phyloP scores from a whole-genome alignment of 2,888 invertebrate species.

The Ischnus inquisitorius region DNA sequence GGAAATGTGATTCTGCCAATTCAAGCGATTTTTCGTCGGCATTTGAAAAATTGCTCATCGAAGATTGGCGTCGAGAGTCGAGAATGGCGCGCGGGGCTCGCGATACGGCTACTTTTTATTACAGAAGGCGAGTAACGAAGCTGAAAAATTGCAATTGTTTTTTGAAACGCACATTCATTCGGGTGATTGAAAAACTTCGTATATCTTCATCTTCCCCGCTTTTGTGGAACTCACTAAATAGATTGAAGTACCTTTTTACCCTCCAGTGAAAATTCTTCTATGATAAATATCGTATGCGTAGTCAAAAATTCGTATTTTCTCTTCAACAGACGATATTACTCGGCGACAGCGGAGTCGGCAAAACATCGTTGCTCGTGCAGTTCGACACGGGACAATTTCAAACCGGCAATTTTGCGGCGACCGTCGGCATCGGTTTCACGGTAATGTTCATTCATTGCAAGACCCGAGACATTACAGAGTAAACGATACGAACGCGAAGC shows the following conservation, averaged over 20 bases:
- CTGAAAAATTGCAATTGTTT: too few species aligned
- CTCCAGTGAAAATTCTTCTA: background rate
- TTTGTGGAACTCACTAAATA: background rate
- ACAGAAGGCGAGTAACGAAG: slow-evolving; percentile 29
- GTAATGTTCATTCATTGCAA: slow-evolving; percentile 86
- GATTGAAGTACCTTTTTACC: background rate
- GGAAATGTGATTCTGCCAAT: too few species aligned
- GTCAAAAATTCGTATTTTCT: slow-evolving; percentile 20
- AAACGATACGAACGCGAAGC: background rate
- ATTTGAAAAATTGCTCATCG: too few species aligned
- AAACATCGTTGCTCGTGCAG: slow-evolving; percentile 96
- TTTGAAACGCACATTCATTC: background rate
- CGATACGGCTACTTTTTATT: too few species aligned
- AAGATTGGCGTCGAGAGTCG: too few species aligned
- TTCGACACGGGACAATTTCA: slow-evolving; percentile 97
- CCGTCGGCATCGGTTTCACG: slow-evolving; percentile 97
- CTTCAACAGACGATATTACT: slow-evolving; percentile 93
- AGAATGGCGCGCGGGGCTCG: too few species aligned
- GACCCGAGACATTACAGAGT: background rate
- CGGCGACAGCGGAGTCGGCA: slow-evolving; percentile 97
- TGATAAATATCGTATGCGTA: background rate
- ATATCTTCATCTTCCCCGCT: background rate
- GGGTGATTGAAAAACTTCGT: too few species aligned
- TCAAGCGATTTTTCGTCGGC: too few species aligned
- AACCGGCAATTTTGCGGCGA: slow-evolving; percentile 96